Conservation (phyloP, 2,113 vertebrate genomes). For the Cyanistes caeruleus region DNA sequence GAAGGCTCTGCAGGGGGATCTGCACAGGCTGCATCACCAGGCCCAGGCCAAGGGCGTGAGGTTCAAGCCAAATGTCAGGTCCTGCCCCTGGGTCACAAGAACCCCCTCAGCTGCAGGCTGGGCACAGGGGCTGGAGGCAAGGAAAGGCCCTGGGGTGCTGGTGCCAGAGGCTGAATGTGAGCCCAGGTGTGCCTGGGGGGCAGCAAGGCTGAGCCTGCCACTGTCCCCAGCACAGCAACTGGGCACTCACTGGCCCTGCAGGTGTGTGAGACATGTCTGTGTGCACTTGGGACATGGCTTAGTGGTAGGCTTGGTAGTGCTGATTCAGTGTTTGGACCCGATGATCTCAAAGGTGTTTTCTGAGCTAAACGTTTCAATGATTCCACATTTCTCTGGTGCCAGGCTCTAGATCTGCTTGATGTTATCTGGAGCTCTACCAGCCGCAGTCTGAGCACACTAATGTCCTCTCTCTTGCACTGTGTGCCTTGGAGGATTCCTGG, state of each 20-base stretch:
- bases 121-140: neutral
- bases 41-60: accelerated
- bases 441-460: neutral
- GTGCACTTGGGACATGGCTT: neutral
- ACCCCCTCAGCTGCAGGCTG: neutral
- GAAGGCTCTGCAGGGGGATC: neutral
- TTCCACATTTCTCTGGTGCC: neutral
- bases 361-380: accelerated
- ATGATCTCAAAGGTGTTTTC: neutral
- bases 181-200: neutral
- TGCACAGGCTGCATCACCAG: neutral
- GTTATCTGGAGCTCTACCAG: neutral
- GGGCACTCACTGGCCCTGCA: neutral
- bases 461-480: neutral
- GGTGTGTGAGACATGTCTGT: accelerated
- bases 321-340: neutral
- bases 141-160: neutral
- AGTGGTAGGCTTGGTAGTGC: neutral
- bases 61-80: neutral
- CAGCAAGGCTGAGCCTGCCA: no score
- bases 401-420: neutral
- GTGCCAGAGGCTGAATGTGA: neutral
- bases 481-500: neutral
- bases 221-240: neutral
- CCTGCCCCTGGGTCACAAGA: neutral